Evolutionary conservation across 2,113 vertebrate genomes (phyloP), one percentile per base, ranked within the genome.

Genomic region (human): DNA sequence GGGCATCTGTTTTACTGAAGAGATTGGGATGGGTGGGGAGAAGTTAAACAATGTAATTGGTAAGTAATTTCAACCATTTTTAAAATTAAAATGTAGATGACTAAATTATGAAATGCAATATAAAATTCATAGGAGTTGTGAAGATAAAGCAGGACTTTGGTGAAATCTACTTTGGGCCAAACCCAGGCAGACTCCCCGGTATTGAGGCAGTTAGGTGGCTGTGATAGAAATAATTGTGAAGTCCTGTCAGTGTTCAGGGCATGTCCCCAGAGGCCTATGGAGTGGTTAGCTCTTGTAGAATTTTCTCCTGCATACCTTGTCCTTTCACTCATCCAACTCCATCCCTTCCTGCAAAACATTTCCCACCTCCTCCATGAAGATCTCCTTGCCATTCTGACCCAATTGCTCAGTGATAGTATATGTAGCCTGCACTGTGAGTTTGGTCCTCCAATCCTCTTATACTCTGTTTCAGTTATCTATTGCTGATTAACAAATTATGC

Each of bases 41-140:
- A 91, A 82, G 52, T 61, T 80, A 82, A 68, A 4, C 35, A 45
- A 75, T 78, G 89, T 80, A 82, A 79, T 68, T 79, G 61, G 18
- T 43, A 59, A 92, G 68, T 61, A 43, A 93, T 59, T 95, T 76
- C n/a, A 64, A 73, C 12, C 43, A 55, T 45, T 81, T 92, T 55
- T 80, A 38, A 38, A 85, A 81, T 84, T 81, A 81, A 89, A 89
- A 83, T 87, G 78, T 22, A 55, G 17, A 40, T 68, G 20, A 79
- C 73, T 70, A 89, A 43, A 81, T 27, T 86, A 32, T 38, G 38
- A 75, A 76, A 93, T 40, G 9, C 22, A 48, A n/a, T 50, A 64
- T 35, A 57, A 73, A 80, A 40, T 83, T 93, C 20, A 23, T 1
- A 66, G 32, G 32, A 17, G 17, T 38, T 43, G 0, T 86, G 57